Evolutionary conservation across 2,113 vertebrate genomes (phyloP), one percentile per base, ranked within the genome.

Genomic region (Callopanchax toddi): DNA sequence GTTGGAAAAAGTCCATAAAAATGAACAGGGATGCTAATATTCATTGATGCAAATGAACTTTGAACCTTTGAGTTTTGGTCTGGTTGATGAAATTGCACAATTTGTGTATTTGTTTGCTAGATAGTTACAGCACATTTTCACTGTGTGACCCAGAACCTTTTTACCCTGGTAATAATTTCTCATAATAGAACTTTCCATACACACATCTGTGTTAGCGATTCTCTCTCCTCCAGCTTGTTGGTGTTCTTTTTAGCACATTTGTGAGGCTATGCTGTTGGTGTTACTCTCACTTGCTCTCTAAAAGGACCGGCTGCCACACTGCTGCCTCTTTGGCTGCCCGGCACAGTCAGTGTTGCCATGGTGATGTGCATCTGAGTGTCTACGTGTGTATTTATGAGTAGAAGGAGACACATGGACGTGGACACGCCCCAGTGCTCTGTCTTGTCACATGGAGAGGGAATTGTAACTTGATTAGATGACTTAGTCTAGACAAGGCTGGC

Each of bases 391-490:
- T 64, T 62, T 45, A 6, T 48, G 49, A 39, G 55, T 23, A 34
- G 43, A 56, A 40, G 53, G 61, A 68, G 59, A 48, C 40, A 51
- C 43, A 51, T 48, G 34, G 34, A 32, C 46, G 74, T 34, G 13
- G 79, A 68, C 83, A 89, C 72, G 21, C 87, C 79, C 71, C 56
- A 53, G 26, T 59, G 51, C 67, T 79, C 16, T 54, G 18, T 74
- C 65, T 69, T 74, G 46, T 78, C 71, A 55, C 59, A 42, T 34
- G 22, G 43, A 76, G 67, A 50, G 71, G 59, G 43, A 63, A 39
- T 43, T 37, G 68, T 87, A 88, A 87, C 73, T 77, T 71, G 68
- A 88, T 91, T 87, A 89, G 53, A 51, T 60, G 69, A 83, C 74
- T 84, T 76, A 75, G 82, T 81, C 74, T 76, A 75, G 84, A 87